phyloP scores from a whole-genome alignment of 2,888 invertebrate species.

The Drosophila niveifrons region DNA sequence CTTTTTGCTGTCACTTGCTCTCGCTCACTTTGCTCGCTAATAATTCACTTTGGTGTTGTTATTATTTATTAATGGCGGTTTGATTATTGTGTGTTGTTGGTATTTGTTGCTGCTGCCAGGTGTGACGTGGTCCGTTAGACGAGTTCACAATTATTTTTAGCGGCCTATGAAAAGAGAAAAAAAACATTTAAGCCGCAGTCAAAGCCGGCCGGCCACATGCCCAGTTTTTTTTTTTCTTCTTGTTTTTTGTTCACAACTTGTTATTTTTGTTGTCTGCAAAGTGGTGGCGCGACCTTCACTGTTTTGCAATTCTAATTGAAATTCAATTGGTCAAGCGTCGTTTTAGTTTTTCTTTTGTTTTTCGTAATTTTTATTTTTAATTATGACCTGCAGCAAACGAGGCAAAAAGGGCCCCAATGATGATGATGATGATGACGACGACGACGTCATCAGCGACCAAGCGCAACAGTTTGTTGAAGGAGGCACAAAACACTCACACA shows the following conservation, averaged over 20 bases:
- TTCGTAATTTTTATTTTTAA: slow-evolving; percentile 40
- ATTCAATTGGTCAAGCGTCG: slow-evolving; percentile 55
- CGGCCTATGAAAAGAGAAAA: no score
- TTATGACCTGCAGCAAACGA: slow-evolving; percentile 44
- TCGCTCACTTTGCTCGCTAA: slow-evolving; percentile 19
- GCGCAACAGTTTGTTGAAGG: slow-evolving; percentile 81
- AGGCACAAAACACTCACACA: slow-evolving; percentile 49
- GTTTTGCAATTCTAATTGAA: slow-evolving; percentile 61
- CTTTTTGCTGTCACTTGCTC: slow-evolving; percentile 13
- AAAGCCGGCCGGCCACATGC: slow-evolving; percentile 62
- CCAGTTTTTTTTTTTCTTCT: neutral
- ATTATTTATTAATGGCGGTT: slow-evolving; percentile 36
- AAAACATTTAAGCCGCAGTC: slow-evolving; percentile 14
- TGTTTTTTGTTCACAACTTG: slow-evolving; percentile 20
- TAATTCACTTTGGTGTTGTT: slow-evolving; percentile 17
- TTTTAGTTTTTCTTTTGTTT: neutral
- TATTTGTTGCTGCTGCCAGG: slow-evolving; percentile 17
- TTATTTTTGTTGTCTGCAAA: slow-evolving; percentile 4
- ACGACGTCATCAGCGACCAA: slow-evolving; percentile 65
- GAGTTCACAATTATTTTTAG: slow-evolving; percentile 42
- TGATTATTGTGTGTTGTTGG: slow-evolving; percentile 39
- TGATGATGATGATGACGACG: slow-evolving; percentile 46
- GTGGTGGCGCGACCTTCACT: slow-evolving; percentile 35
- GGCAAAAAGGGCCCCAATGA: slow-evolving; percentile 42
- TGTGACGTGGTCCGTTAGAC: slow-evolving; percentile 53